Evolutionary conservation across 2,888 invertebrate genomes (phyloP).

Genomic region (Drosophila meridionalis): DNA sequence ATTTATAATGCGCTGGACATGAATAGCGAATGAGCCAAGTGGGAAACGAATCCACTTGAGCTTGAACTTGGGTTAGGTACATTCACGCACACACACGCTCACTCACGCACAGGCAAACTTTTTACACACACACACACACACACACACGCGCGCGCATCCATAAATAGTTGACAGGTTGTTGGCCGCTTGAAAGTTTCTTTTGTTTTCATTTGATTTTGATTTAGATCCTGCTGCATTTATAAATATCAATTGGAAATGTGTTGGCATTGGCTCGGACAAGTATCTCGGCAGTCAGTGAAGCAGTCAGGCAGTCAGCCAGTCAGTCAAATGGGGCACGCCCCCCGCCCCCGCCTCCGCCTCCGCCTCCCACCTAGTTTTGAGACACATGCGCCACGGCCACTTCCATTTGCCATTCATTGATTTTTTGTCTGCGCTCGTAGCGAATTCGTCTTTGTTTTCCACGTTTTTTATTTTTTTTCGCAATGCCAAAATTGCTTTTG

Average conservation of each 20-base stretch:
- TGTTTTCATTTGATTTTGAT: conserved; percentile 55
- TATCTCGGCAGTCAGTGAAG: conserved; percentile 17
- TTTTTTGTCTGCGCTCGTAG: conserved; percentile 55
- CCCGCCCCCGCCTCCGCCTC: conserved; percentile 25
- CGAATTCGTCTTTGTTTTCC: conserved; percentile 16
- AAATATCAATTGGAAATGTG: conserved; percentile 45
- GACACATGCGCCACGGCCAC: conserved; percentile 81
- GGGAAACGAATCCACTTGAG: conserved; percentile 56
- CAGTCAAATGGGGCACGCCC: conserved; percentile 49
- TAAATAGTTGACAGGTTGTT: conserved; percentile 67
- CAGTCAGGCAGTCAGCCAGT: conserved; percentile 21
- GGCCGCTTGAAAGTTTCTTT: conserved; percentile 63
- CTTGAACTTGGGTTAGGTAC: conserved; percentile 53
- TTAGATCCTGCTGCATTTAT: conserved; percentile 40
- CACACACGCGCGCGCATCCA: conserved; percentile 23
- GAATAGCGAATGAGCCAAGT: conserved; percentile 66
- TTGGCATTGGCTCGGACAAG: conserved; percentile 12
- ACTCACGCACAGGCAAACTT: neutral
- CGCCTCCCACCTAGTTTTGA: conserved; percentile 50
- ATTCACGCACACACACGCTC: conserved; percentile 10
- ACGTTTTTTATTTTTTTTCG: conserved; percentile 8
- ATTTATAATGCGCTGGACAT: conserved; percentile 58
- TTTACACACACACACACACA: conserved; percentile 4
- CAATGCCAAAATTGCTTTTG: neutral
- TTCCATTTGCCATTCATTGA: conserved; percentile 81